Percentiles rank a stretch among this genome's conserved stretches.
Evolutionary conservation across 2,113 vertebrate genomes (phyloP).

Genomic region (Rhegmatorhina hoffmannsi): DNA sequence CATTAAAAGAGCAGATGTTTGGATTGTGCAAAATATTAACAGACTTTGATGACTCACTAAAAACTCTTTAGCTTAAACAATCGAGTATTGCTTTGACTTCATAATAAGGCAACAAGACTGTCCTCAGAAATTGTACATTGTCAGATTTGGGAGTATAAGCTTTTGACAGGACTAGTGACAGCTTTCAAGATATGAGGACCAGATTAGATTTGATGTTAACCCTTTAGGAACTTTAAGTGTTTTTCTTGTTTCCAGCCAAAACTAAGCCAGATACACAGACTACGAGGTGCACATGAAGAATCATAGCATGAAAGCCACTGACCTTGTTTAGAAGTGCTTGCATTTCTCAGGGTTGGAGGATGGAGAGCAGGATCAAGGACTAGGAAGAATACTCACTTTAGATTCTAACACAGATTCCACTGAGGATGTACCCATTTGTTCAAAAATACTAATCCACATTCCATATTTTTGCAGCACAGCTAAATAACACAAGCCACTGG

Average conservation of each 20-base stretch:
- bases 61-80: background rate
- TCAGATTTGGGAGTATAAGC: background rate
- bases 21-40: background rate
- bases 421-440: background rate
- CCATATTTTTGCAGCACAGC: background rate
- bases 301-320: background rate
- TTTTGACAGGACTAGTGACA: background rate
- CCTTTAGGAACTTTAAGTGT: background rate
- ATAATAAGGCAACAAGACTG: background rate
- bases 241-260: background rate
- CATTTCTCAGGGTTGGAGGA: background rate
- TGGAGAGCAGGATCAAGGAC: background rate
- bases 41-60: background rate
- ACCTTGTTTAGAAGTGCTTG: background rate
- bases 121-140: background rate
- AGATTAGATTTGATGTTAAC: background rate
- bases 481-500: background rate
- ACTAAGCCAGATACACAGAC: background rate
- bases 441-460: background rate
- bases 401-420: background rate
- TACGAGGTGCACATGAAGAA: background rate
- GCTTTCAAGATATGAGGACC: background rate
- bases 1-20: background rate
- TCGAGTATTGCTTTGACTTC: background rate
- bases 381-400: background rate